Evolutionary conservation across 2,113 vertebrate species (phyloP), one percentile per base, ranked within the genome.

Genomic region (Melanostigma gelatinosum): DNA sequence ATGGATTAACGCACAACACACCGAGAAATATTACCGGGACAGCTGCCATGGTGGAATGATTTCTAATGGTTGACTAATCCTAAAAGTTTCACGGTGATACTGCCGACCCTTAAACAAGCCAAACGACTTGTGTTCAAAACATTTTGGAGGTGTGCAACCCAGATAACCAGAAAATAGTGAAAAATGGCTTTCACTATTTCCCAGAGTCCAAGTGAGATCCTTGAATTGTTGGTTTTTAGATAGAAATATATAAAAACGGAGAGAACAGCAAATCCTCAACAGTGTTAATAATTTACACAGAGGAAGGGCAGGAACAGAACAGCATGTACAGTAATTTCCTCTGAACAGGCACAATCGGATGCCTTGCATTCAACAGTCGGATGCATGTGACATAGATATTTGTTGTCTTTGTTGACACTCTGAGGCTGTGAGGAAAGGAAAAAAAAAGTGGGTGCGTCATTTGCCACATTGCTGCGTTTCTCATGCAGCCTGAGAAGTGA

Each of bases 401-500:
- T 32, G 32, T 67, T 76, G 34, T 50, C 50, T 24, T 55, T 55
- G 54, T 24, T 55, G 52, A 77, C 55, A 24, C 18, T 34, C 34
- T 77, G 72, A 24, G n/a, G 72, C 38, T 55, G 50, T 52, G 50
- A 52, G 18, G 5, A 16, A 9, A 40, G 9, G 9, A 8, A 40
- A 40, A 40, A 40, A 9, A 40, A 8, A 9, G 38, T 32, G 50
- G 62, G 67, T 67, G 66, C 32, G n/a, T 12, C 13, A 3, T 62
- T 27, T 61, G 73, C 2, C 40, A 76, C 52, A 36, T 42, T 32
- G 64, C 60, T 78, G 66, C 5, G 5, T 72, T 50, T 18, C 20
- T 34, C 60, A 58, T 54, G 16, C 67, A 80, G 40, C 29, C 38
- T 77, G 54, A 75, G 40, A 75, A 48, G 12, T 55, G 72, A 70